These are phyloP conservation scores for Gobius niger DNA, from an alignment of 2,113 vertebrate species.

Conservation along the genomic window DNA sequence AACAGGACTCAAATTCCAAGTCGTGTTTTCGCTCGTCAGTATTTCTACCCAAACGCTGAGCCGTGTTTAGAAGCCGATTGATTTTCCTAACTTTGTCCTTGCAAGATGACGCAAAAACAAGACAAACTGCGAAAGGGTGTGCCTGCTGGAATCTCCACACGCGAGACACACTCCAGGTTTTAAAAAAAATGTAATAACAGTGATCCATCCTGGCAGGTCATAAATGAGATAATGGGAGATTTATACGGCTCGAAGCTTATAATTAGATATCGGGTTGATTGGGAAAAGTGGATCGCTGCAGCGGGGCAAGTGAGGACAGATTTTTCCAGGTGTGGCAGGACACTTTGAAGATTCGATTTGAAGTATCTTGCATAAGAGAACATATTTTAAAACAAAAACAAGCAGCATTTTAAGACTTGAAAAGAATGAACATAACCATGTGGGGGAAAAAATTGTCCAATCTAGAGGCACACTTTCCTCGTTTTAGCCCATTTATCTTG, in stretches of 20 bases:
- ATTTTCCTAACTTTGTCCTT: conserved; percentile 51
- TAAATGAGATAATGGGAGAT: background rate
- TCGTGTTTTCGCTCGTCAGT: conserved; percentile 4
- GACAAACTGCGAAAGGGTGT: conserved; percentile 60
- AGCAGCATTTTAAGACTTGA: background rate
- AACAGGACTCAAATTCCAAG: background rate
- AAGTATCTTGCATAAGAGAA: background rate
- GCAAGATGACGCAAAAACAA: conserved; percentile 22
- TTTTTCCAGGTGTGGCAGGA: conserved; percentile 7
- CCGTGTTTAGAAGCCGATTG: conserved; percentile 44
- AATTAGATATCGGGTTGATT: background rate
- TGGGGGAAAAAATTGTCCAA: background rate
- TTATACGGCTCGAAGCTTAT: background rate
- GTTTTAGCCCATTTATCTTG: conserved; percentile 43
- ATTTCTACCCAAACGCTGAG: background rate
- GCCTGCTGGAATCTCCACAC: conserved; percentile 41
- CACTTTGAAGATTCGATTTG: background rate
- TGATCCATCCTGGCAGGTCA: background rate
- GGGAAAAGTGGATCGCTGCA: background rate
- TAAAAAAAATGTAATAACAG: background rate
- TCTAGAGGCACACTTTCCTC: background rate
- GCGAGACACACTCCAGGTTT: background rate
- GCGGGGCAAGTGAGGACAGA: conserved; percentile 5
- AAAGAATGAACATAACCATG: background rate
- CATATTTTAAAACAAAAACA: background rate